Percentiles rank a stretch among this genome's conserved stretches.
phyloP scores from a whole-genome alignment of 1,140 invertebrate species.

The Harlomillsia oculata region DNA sequence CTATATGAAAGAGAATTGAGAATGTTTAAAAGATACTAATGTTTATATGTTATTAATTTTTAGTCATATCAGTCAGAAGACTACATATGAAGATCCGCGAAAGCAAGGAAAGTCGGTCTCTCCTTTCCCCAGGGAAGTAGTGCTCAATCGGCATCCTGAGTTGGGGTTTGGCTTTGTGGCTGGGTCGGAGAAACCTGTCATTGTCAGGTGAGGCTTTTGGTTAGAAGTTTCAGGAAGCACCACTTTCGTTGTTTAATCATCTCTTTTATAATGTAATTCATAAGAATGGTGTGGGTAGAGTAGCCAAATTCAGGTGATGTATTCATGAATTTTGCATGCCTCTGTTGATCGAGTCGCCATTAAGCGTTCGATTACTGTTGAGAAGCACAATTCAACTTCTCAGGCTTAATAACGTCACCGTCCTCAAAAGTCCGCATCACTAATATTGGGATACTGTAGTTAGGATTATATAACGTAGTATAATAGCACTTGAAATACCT shows the following conservation, averaged over 20 bases:
- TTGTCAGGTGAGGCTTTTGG: conserved; percentile 55
- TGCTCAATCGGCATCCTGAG: conserved; percentile 57
- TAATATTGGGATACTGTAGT: no score
- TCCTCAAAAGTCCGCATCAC: no score
- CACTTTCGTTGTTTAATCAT: not conserved
- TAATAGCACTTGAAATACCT: no score
- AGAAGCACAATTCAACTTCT: no score
- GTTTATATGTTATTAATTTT: conserved; percentile 38
- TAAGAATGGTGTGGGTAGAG: not conserved
- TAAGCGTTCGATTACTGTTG: no score
- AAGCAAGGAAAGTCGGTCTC: conserved; percentile 52
- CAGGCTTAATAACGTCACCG: no score
- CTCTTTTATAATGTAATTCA: not conserved
- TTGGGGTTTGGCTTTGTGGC: conserved; percentile 89
- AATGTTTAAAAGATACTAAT: conserved; percentile 7
- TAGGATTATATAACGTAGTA: no score
- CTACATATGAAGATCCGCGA: conserved; percentile 71
- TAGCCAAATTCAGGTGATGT: conserved; percentile 3
- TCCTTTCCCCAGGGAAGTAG: conserved; percentile 64
- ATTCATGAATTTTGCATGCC: no score
- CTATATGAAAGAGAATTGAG: not conserved
- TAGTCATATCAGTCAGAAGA: conserved; percentile 82
- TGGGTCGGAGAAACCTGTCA: conserved; percentile 78
- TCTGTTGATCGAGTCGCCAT: no score
- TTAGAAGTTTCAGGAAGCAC: not conserved